Evolutionary conservation across 2,888 invertebrate genomes (phyloP).

Genomic region (Aphidius colemani): DNA sequence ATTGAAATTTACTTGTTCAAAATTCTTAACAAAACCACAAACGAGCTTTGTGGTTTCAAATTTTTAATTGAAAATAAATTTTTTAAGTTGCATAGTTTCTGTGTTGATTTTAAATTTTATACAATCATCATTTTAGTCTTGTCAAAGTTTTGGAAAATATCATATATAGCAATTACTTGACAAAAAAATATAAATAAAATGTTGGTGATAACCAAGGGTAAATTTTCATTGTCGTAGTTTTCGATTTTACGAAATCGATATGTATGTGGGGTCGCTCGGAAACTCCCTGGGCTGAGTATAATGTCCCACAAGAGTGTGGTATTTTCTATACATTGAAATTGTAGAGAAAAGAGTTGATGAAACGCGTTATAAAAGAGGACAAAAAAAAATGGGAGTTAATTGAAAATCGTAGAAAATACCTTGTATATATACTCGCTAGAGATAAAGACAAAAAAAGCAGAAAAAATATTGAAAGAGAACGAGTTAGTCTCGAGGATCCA

Average conservation of each 20-base stretch:
- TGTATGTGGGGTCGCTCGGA: slow-evolving; percentile 15
- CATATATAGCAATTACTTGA: too few relatives aligned
- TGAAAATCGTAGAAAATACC: slow-evolving; percentile 48
- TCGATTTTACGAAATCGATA: slow-evolving; percentile 34
- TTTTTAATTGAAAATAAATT: too few relatives aligned
- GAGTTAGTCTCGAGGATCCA: slow-evolving; percentile 18
- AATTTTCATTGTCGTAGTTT: slow-evolving; percentile 19
- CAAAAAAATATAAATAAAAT: too few relatives aligned
- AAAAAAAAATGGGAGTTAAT: slow-evolving; percentile 40
- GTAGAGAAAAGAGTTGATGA: background rate
- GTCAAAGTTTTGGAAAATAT: too few relatives aligned
- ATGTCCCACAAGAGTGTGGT: slow-evolving; percentile 28
- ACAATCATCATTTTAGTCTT: too few relatives aligned
- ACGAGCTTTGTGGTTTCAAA: too few relatives aligned
- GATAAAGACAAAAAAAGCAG: background rate
- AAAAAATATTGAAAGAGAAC: too few relatives aligned
- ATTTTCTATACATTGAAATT: slow-evolving; percentile 3
- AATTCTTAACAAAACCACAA: too few relatives aligned
- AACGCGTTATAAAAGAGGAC: slow-evolving; percentile 16
- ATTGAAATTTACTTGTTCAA: too few relatives aligned
- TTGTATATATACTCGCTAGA: slow-evolving; percentile 35
- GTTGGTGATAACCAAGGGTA: slow-evolving; percentile 15
- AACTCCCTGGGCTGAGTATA: slow-evolving; percentile 17
- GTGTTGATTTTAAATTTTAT: too few relatives aligned
- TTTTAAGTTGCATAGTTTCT: too few relatives aligned